phyloP scores from a whole-genome alignment of 2,888 invertebrate genomes.

The Synergus japonicus region DNA sequence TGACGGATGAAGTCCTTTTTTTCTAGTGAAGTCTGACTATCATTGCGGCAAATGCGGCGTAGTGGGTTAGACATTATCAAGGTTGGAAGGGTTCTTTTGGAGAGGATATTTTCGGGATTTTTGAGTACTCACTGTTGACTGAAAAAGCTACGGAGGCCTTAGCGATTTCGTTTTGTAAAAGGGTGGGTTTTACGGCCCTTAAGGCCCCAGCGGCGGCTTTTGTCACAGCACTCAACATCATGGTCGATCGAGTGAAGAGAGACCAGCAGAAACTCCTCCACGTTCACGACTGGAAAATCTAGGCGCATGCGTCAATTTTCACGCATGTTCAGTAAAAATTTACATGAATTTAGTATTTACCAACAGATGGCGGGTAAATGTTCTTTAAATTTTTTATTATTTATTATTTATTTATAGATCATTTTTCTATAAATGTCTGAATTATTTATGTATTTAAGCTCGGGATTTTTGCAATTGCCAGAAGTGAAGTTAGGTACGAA shows the following conservation, averaged over 20 bases:
- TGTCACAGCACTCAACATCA: constrained; percentile 81
- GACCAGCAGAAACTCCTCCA: constrained; percentile 60
- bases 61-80: constrained; percentile 12
- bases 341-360: background rate
- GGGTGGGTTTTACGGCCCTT: constrained; percentile 79
- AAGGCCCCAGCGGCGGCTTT: constrained; percentile 80
- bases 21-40: background rate
- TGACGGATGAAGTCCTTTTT: constrained; percentile 12
- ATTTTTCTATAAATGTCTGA: background rate
- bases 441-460: background rate
- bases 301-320: constrained; percentile 13
- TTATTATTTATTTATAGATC: background rate
- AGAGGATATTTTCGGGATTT: constrained; percentile 14
- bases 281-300: background rate
- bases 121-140: constrained; percentile 78
- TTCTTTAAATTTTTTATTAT: background rate
- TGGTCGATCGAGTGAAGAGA: constrained; percentile 74
- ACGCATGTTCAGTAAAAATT: background rate
- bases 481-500: background rate
- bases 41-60: constrained; percentile 24
- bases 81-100: constrained; percentile 20
- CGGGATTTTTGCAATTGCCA: background rate
- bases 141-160: constrained; percentile 78
- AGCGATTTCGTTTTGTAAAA: constrained; percentile 78
- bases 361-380: constrained; percentile 1